phyloP scores from a whole-genome alignment of 35 echinoderm and acorn worm genomes.

The Lytechinus variegatus region DNA sequence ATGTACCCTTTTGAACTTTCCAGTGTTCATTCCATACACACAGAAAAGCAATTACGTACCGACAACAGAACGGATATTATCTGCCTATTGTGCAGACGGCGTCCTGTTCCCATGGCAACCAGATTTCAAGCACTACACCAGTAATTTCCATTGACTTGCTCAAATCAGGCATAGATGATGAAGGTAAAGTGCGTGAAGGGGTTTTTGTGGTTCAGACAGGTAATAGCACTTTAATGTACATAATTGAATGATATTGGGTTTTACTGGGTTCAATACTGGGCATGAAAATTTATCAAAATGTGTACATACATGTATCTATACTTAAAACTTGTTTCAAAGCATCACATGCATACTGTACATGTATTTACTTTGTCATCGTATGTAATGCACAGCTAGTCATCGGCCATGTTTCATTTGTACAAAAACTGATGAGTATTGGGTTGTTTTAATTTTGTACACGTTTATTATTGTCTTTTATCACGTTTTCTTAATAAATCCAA shows the following conservation, averaged over 20 bases:
- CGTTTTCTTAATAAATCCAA: too few relatives aligned
- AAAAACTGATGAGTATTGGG: too few relatives aligned
- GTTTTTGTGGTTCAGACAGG: not conserved
- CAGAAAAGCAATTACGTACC: not conserved
- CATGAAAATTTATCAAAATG: too few relatives aligned
- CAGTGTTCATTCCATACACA: not conserved
- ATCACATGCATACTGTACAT: too few relatives aligned
- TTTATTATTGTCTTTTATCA: too few relatives aligned
- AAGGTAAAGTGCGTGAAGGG: not conserved
- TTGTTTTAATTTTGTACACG: too few relatives aligned
- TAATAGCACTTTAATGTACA: not conserved
- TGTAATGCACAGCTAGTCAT: too few relatives aligned
- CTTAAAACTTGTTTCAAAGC: not conserved
- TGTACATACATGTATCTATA: not conserved
- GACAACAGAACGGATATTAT: not conserved
- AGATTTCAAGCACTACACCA: not conserved
- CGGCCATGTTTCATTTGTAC: too few relatives aligned
- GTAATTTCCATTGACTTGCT: not conserved
- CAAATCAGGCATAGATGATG: not conserved
- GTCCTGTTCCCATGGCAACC: conserved; percentile 18
- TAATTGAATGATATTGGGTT: too few relatives aligned
- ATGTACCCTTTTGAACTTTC: too few relatives aligned
- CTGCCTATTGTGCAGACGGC: conserved; percentile 7
- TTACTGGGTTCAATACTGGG: too few relatives aligned
- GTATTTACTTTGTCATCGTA: too few relatives aligned